Evolutionary conservation across 2,797 vertebrate genomes (phyloP), one percentile per base, ranked within the genome.

Genomic region (Myiothlypis chrysogaster): DNA sequence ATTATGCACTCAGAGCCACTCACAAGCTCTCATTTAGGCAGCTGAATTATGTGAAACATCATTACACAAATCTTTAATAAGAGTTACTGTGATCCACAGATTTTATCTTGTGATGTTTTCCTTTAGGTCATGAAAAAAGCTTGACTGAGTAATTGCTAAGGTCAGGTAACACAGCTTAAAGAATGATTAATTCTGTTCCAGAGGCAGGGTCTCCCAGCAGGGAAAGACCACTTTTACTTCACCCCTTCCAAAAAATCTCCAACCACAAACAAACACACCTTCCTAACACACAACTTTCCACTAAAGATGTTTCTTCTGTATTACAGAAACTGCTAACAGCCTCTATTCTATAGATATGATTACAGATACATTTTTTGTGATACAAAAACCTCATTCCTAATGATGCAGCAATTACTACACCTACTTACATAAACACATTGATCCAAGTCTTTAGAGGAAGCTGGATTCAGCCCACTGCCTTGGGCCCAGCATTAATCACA

Each of bases 1-100:
- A 32, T 19, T 21, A 35, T 12, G 20, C 43, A 70, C 2, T 57
- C 52, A 85, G 39, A 77, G 22, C 27, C 55, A 66, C 12, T 55
- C 52, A 57, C n/a, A 60, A 52, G 10, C 20, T 37, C 52, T 47
- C 34, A 23, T 49, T 59, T 56, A 56, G 35, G 17, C 15, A 83
- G 44, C 0, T 49, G 14, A 4, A 68, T 64, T 56, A 52, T 1
- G 4, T 2, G 8, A 88, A 92, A 37, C 2, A 8, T 12, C 5
- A 30, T 23, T 30, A 76, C 2, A 2, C 13, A 59, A 22, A 16
- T 57, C 22, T 69, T 66, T 32, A 16, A 19, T 32, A 16, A 19
- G 68, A 53, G 25, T 47, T 84, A 27, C 25, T 30, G 19, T 4
- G 16, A 41, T 53, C 37, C 25, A 55, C 25, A 55, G 44, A 35